A percentile compares a stretch with the other conserved stretches of the same genome.
These are phyloP conservation scores for Pogonomyrmex californicus DNA, from an alignment of 1,140 invertebrate genomes.

Conservation along the genomic window DNA sequence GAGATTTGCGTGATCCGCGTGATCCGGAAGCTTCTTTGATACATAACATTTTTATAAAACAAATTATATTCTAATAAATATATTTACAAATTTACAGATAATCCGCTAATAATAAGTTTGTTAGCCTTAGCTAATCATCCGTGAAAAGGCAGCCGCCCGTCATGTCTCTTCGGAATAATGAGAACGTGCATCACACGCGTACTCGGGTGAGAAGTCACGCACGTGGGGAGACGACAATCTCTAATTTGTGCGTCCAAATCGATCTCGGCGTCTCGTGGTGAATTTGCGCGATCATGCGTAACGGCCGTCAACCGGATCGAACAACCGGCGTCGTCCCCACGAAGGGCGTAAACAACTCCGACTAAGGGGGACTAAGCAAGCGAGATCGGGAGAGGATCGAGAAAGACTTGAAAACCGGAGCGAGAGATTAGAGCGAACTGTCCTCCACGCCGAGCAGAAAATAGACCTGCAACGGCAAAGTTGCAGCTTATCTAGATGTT, in stretches of 20 bases:
- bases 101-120: not conserved
- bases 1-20: not conserved
- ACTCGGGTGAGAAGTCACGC: not conserved
- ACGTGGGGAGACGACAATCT: slow-evolving; percentile 8
- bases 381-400: slow-evolving; percentile 12
- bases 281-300: slow-evolving; percentile 51
- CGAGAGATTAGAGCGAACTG: slow-evolving; percentile 28
- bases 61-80: not conserved
- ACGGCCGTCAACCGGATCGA: slow-evolving; percentile 54
- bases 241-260: slow-evolving; percentile 53
- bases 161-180: not conserved
- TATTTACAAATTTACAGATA: not conserved
- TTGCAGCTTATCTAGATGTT: slow-evolving; percentile 1
- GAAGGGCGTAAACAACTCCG: slow-evolving; percentile 53
- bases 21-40: not conserved
- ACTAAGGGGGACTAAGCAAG: not conserved
- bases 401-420: not conserved
- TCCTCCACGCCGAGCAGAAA: not conserved
- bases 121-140: not conserved
- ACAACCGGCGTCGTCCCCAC: slow-evolving; percentile 5
- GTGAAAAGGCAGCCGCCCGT: not conserved
- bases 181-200: not conserved
- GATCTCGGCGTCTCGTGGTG: slow-evolving; percentile 24
- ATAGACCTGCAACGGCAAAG: not conserved
- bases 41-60: not conserved